Base-by-base conservation (phyloP, 2,113 vertebrate species). In the Narcine bancroftii region DNA sequence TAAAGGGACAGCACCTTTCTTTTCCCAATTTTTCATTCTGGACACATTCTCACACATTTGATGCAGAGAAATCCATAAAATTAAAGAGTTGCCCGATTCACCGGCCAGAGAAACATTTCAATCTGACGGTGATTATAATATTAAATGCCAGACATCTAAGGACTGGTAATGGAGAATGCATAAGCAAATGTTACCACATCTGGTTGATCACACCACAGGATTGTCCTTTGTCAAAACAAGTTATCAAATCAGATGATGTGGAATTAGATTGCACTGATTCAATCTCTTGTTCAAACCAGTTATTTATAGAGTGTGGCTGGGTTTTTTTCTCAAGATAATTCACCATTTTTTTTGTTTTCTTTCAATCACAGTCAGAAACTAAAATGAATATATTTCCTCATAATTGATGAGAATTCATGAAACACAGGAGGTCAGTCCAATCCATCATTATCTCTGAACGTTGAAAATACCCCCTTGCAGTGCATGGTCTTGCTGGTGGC, bases 51-150 rank as follows among this genome's bases (percentile, higher is more conserved):
- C n/a, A 21, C 3, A 63, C 2, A 36, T 63, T 87, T 60, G 81
- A 60, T 63, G 53, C 53, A 87, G 53, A 36, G 81, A 87, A 53
- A 36, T 1, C 33, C 81, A 87, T 60, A 56, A 87, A 87, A 87
- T 87, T 60, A 87, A 87, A 87, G 56, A 87, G 53, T 60, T 87
- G 81, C n/a, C 53, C 60, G 81, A 87, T 87, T 87, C 81, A 39
- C 13, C n/a, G 17, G 50, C 50, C 79, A 50, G 79, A 60, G 53
- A 21, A 87, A 36, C 33, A 87, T 36, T 60, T 36, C 53, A 87
- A 6, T 33, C 53, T 60, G 81, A 56, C 33, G n/a, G 50, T 63
- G 81, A 60, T 87, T 87, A 87, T 53, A 36, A 87, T 87, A 87
- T 87, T 87, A 87, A 87, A 17, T 60, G 53, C 81, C 15, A 19